These are phyloP conservation scores for Junonia oenone DNA, from an alignment of 2,888 invertebrate species.

Conservation along the genomic window DNA sequence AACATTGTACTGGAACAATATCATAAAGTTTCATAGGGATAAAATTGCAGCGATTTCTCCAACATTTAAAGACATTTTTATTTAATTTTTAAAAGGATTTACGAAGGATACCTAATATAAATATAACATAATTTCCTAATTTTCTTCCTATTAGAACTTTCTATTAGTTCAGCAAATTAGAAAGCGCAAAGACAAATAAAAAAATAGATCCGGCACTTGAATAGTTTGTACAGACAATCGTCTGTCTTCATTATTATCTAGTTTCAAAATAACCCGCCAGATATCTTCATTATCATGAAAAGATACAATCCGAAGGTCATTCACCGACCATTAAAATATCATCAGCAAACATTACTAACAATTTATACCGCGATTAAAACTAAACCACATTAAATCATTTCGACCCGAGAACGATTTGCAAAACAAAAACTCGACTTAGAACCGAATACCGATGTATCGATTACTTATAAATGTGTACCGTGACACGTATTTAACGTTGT, in stretches of 20 bases:
- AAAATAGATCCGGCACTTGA: too few species aligned
- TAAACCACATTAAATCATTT: slow-evolving; percentile 25
- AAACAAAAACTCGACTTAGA: slow-evolving; percentile 46
- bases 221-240: neutral
- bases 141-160: too few species aligned
- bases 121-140: too few species aligned
- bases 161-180: too few species aligned
- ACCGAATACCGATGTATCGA: slow-evolving; percentile 67
- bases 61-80: too few species aligned
- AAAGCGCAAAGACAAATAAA: too few species aligned
- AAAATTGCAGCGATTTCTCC: too few species aligned
- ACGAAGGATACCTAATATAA: too few species aligned
- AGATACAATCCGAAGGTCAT: neutral
- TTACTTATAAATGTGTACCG: slow-evolving; percentile 62
- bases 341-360: slow-evolving; percentile 4
- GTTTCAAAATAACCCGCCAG: neutral
- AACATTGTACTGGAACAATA: too few species aligned
- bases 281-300: neutral
- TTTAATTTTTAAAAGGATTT: too few species aligned
- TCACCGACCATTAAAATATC: slow-evolving; percentile 6
- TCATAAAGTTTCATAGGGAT: too few species aligned
- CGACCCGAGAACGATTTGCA: slow-evolving; percentile 30
- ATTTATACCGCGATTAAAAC: slow-evolving; percentile 15
- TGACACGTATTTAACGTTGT: slow-evolving; percentile 43
- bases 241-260: neutral